phyloP scores from a whole-genome alignment of 2,888 invertebrate species.

The Dolomedes plantarius region DNA sequence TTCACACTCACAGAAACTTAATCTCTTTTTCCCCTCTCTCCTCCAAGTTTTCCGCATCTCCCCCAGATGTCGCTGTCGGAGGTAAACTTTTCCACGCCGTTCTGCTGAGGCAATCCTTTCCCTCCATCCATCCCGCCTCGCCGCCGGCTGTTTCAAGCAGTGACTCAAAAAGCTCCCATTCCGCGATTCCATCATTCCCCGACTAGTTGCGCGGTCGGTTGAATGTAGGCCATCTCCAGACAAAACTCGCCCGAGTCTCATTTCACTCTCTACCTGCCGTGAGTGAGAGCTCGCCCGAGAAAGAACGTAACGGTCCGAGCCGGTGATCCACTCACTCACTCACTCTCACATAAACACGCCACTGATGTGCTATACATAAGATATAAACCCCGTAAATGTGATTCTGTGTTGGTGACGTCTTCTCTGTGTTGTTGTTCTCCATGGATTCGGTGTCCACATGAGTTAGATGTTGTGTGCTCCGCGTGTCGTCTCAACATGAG shows the following conservation, averaged over 20 bases:
- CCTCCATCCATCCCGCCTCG: slow-evolving; percentile 20
- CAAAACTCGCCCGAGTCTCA: slow-evolving; percentile 2
- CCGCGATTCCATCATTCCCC: slow-evolving; percentile 7
- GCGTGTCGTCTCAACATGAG: no score
- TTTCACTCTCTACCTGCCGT: slow-evolving; percentile 13
- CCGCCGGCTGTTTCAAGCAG: slow-evolving; percentile 15
- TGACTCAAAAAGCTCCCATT: neutral
- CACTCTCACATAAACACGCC: no score
- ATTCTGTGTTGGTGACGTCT: no score
- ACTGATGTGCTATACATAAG: no score
- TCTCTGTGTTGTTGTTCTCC: no score
- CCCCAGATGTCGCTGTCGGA: neutral
- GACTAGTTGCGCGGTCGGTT: neutral
- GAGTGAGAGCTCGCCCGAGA: neutral
- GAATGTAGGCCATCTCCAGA: slow-evolving; percentile 37
- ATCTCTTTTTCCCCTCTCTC: no score
- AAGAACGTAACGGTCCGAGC: no score
- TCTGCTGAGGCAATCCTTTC: neutral
- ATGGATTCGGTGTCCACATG: no score
- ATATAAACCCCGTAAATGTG: no score
- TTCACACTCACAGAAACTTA: no score
- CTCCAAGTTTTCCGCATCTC: neutral
- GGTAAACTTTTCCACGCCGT: neutral
- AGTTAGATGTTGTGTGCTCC: no score
- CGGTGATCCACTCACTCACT: no score